phyloP scores from a whole-genome alignment of 2,113 vertebrate genomes.

The Riparia riparia region DNA sequence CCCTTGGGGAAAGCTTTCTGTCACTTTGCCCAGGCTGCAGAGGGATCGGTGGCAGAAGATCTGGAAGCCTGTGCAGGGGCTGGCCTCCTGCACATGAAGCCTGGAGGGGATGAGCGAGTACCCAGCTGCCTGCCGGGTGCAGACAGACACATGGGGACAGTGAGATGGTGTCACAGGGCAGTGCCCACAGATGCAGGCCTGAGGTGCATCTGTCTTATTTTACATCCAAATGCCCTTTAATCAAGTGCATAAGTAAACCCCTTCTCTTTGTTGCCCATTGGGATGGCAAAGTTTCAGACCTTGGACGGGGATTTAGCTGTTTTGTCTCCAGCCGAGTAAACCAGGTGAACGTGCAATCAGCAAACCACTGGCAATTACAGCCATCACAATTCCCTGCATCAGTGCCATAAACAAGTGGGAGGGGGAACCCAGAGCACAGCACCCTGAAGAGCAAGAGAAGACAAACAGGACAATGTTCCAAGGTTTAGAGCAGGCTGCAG shows the following conservation, averaged over 20 bases:
- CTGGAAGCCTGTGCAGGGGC: not conserved
- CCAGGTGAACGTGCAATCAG: constrained; percentile 70
- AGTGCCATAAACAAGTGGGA: constrained; percentile 72
- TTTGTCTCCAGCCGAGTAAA: constrained; percentile 15
- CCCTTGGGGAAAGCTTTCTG: not conserved
- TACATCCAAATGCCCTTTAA: not conserved
- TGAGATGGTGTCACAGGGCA: rapidly evolving
- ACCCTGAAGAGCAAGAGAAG: constrained; percentile 19
- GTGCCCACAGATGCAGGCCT: not conserved
- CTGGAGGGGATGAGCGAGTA: not conserved
- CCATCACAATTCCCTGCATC: constrained; percentile 69
- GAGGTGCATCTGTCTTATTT: not conserved
- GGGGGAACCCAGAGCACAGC: not conserved
- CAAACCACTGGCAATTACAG: constrained; percentile 61
- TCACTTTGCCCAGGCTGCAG: not conserved
- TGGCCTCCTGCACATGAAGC: not conserved
- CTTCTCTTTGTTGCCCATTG: not conserved
- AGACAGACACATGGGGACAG: not conserved
- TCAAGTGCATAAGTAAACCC: not conserved
- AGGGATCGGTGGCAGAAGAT: not conserved
- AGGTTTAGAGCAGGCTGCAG: constrained; percentile 72
- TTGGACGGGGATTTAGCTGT: constrained; percentile 3
- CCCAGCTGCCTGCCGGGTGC: not conserved
- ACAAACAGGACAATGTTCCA: constrained; percentile 55
- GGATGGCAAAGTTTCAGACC: not conserved